Evolutionary conservation across 2,797 vertebrate genomes (phyloP).

Genomic region (Onychomys leucogaster): DNA sequence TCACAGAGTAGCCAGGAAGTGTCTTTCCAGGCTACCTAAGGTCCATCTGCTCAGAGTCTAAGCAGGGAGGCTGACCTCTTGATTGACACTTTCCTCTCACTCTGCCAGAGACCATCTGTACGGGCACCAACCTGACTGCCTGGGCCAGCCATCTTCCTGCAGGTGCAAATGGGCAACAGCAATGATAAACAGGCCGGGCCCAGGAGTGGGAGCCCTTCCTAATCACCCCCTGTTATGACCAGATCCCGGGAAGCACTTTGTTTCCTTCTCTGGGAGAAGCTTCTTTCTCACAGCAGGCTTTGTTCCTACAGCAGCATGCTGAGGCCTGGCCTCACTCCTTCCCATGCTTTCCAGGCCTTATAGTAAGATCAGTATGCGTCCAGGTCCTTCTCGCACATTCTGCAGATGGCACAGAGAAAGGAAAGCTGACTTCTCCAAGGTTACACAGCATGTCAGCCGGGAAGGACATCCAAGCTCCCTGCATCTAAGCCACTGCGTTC

Average conservation of each 20-base stretch:
- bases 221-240: neutral
- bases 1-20: slow-evolving; percentile 54
- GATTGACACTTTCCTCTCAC: slow-evolving; percentile 58
- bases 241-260: neutral
- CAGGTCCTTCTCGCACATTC: neutral
- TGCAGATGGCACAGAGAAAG: slow-evolving; percentile 60
- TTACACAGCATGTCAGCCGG: slow-evolving; percentile 51
- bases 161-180: neutral
- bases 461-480: neutral
- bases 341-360: neutral
- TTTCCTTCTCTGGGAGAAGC: neutral
- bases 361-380: neutral
- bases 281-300: neutral
- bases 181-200: neutral
- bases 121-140: slow-evolving; percentile 21
- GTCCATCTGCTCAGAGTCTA: slow-evolving; percentile 70
- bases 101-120: slow-evolving; percentile 71
- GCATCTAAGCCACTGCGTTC: neutral
- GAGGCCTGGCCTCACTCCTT: accelerated
- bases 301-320: neutral
- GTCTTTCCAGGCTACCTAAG: slow-evolving; percentile 32
- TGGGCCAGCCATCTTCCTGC: neutral
- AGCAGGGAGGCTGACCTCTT: slow-evolving; percentile 21
- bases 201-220: neutral
- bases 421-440: slow-evolving; percentile 62